A percentile compares a stretch with the other conserved stretches of the same genome.
Evolutionary conservation across 2,113 vertebrate species (phyloP).

Genomic region (Copsychus sechellarum): DNA sequence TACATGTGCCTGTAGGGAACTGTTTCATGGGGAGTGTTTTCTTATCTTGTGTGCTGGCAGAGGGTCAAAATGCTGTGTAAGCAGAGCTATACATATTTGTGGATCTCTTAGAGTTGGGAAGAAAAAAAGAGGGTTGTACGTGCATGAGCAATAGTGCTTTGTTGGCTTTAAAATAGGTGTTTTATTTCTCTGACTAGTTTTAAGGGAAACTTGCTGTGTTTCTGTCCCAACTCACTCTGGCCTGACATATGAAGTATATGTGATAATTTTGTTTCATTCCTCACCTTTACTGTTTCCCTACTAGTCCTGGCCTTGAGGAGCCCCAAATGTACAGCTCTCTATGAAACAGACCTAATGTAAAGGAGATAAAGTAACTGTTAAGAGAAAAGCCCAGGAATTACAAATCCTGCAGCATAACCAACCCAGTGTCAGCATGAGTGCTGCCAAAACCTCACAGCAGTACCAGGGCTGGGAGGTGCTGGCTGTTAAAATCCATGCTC

Average conservation of each 20-base stretch:
- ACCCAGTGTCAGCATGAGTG: not conserved
- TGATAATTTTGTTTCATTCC: not conserved
- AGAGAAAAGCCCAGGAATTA: not conserved
- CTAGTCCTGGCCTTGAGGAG: not conserved
- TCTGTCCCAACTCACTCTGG: not conserved
- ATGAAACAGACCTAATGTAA: not conserved
- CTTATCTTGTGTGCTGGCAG: not conserved
- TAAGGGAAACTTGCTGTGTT: not conserved
- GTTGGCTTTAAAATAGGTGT: not conserved
- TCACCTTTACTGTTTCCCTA: not conserved
- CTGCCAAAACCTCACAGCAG: not conserved
- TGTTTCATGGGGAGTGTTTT: not conserved
- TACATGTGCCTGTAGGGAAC: not conserved
- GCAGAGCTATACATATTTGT: not conserved
- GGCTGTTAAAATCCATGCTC: not conserved
- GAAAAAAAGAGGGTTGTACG: not conserved
- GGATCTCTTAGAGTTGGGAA: not conserved
- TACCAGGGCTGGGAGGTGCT: not conserved
- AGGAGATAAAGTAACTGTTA: not conserved
- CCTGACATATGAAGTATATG: not conserved
- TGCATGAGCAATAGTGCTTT: not conserved
- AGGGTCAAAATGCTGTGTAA: not conserved
- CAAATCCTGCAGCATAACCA: not conserved
- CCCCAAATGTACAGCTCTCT: not conserved
- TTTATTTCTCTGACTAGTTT: not conserved